Evolutionary conservation across 1,140 invertebrate species (phyloP).

Genomic region (Cotesia typhae): DNA sequence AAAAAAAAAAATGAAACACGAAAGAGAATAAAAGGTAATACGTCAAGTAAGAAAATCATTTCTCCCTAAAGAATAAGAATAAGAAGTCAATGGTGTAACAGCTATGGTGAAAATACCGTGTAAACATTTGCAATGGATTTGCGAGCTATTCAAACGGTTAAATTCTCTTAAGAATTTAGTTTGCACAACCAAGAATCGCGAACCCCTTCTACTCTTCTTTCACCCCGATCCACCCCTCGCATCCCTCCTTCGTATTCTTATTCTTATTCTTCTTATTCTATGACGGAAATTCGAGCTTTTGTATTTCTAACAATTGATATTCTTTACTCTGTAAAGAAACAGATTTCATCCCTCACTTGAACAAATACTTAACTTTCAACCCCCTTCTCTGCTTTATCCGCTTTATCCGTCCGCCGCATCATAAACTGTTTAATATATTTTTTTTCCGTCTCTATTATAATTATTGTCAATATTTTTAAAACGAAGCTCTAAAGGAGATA

Average conservation of each 20-base stretch:
- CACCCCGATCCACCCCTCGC: conserved; percentile 24
- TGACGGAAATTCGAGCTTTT: conserved; percentile 42
- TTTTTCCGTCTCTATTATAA: neutral
- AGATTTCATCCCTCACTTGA: conserved; percentile 62
- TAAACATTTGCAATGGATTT: conserved; percentile 69
- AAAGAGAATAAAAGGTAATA: neutral
- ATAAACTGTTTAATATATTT: conserved; percentile 43
- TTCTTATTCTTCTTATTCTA: conserved; percentile 25
- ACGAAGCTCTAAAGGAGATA: neutral
- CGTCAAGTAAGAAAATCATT: conserved; percentile 16
- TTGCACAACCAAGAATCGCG: conserved; percentile 56
- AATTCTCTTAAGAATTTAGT: conserved; percentile 68
- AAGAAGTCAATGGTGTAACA: conserved; percentile 12
- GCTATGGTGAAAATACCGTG: conserved; percentile 57
- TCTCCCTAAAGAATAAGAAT: conserved; percentile 2
- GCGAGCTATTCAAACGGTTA: conserved; percentile 67
- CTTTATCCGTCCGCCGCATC: neutral
- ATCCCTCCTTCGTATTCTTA: conserved; percentile 23
- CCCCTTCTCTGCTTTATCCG: neutral
- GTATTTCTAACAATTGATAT: conserved; percentile 68
- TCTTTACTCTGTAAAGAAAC: conserved; percentile 65
- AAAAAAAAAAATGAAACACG: too few species aligned
- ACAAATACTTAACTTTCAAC: conserved; percentile 58
- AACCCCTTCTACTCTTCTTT: conserved; percentile 44
- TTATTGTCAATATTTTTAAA: neutral